Evolutionary conservation across 2,113 vertebrate genomes (phyloP), one percentile per base, ranked within the genome.

Genomic region (Prionailurus bengalensis): DNA sequence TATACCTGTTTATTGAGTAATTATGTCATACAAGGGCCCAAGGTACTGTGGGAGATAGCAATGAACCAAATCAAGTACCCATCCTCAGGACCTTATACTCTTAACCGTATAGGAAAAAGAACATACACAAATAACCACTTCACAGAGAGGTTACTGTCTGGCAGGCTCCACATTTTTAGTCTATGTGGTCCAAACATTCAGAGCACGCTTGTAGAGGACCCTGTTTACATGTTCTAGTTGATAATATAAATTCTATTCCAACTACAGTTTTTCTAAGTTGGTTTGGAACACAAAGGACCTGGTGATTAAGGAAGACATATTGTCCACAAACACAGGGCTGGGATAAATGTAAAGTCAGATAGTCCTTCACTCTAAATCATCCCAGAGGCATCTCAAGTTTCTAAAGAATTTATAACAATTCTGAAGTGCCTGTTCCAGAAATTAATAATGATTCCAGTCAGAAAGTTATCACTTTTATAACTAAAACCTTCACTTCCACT

Each of bases 401-500:
- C 71, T 93, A 51, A 93, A 76, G 73, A 71, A 10, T 70, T 95
- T 78, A 63, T 70, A 73, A 42, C 80, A 91, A 95, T 65, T 93
- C 51, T 66, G 89, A 78, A 31, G 39, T 4, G 93, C 19, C n/a
- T 94, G 55, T 25, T 71, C 5, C 76, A 91, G 63, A 97, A 91
- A 91, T 27, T 70, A 96, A 86, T 31, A 84, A 65, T 74, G 65
- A 89, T 73, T 87, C 42, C 19, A 86, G 36, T 95, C 29, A 83
- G 91, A 89, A 90, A 96, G 21, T 73, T 94, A 92, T 1, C 86
- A 23, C 19, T 95, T 97, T 94, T 81, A 78, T 61, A 96, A 95
- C 66, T n/a, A 87, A 92, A 97, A 88, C 39, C 4, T 68, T 89
- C 58, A 63, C 8, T 48, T 82, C 42, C 48, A 55, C 45, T 76